A percentile compares a stretch with the other conserved stretches of the same genome.
These are phyloP conservation scores for Thermophis baileyi DNA, from an alignment of 2,113 vertebrate species.

Conservation along the genomic window DNA sequence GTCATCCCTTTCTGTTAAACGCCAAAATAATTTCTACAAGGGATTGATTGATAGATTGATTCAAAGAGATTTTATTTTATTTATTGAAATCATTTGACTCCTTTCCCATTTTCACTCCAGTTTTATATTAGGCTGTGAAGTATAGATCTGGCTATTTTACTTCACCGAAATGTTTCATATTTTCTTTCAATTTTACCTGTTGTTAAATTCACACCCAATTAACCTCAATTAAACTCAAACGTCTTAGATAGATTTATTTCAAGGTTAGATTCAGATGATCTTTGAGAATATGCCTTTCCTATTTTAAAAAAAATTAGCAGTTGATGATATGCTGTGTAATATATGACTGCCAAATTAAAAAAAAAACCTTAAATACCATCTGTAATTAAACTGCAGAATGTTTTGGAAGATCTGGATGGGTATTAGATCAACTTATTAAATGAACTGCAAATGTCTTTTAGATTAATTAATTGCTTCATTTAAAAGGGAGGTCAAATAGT, in stretches of 20 bases:
- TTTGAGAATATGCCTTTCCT: not conserved
- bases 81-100: not conserved
- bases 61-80: not conserved
- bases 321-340: not conserved
- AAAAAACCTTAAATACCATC: not conserved
- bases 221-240: not conserved
- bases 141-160: not conserved
- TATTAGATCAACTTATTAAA: not conserved
- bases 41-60: not conserved
- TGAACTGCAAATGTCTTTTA: not conserved
- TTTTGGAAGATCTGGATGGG: not conserved
- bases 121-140: not conserved
- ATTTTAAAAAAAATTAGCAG: not conserved
- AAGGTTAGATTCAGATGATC: not conserved
- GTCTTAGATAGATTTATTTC: not conserved
- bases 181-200: not conserved
- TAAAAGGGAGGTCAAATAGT: not conserved
- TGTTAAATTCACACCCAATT: not conserved
- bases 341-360: not conserved
- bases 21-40: not conserved
- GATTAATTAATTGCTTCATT: not conserved
- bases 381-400: not conserved
- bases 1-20: not conserved
- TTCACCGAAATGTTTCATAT: not conserved
- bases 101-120: not conserved